Percentiles rank a stretch among this genome's conserved stretches.
Conservation (phyloP, 2,888 invertebrate genomes). For the Myathropa florea region DNA sequence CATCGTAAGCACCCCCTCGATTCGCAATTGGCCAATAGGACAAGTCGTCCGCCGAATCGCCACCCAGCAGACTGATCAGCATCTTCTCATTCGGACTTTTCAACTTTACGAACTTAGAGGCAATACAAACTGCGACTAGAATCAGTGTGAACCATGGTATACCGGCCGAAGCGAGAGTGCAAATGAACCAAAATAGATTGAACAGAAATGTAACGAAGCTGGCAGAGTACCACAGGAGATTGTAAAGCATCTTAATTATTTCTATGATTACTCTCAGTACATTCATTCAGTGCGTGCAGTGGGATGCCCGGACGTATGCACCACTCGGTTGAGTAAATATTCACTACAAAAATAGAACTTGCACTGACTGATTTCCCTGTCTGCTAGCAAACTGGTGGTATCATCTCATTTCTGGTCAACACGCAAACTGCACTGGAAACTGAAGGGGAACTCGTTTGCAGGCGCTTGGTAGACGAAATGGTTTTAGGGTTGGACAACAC, state of each 20-base stretch:
- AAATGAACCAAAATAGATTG: slow-evolving; percentile 79
- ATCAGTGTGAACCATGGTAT: slow-evolving; percentile 79
- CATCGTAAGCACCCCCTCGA: slow-evolving; percentile 80
- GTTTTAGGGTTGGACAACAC: slow-evolving; percentile 5
- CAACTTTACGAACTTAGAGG: slow-evolving; percentile 79
- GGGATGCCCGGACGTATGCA: slow-evolving; percentile 11
- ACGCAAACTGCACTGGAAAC: slow-evolving; percentile 15
- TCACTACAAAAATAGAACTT: slow-evolving; percentile 23
- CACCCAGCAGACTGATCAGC: slow-evolving; percentile 76
- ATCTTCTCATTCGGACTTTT: slow-evolving; percentile 78
- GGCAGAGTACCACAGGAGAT: slow-evolving; percentile 78
- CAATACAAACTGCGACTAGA: slow-evolving; percentile 77
- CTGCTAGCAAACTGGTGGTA: slow-evolving; percentile 15
- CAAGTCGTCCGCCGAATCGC: slow-evolving; percentile 76
- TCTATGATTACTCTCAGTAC: slow-evolving; percentile 76
- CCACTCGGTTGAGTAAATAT: slow-evolving; percentile 26
- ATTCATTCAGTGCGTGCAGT: slow-evolving; percentile 75
- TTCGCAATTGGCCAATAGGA: slow-evolving; percentile 80
- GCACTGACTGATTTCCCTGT: not conserved
- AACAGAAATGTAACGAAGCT: slow-evolving; percentile 78
- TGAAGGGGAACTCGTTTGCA: not conserved
- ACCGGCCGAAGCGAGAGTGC: slow-evolving; percentile 78
- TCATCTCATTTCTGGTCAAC: slow-evolving; percentile 10
- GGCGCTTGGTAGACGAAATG: not conserved
- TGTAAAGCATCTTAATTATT: slow-evolving; percentile 79